Evolutionary conservation across 2,797 vertebrate species (phyloP).

Genomic region (Lagocephalus sceleratus): DNA sequence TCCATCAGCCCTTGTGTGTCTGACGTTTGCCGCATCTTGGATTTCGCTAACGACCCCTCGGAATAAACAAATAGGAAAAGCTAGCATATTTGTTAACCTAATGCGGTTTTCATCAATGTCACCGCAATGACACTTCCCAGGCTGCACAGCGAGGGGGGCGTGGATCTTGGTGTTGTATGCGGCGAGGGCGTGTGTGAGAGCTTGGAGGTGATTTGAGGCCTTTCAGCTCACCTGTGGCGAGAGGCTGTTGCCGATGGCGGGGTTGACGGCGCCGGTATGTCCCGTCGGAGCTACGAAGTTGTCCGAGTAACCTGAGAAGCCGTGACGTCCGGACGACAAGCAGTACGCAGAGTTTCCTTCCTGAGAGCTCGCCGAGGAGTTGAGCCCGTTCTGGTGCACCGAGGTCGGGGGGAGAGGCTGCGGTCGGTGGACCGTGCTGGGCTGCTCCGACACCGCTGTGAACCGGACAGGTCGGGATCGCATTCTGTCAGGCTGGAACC

Average conservation of each 20-base stretch:
- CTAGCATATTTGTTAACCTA: conserved; percentile 52
- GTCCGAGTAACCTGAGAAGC: conserved; percentile 98
- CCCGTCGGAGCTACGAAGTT: conserved; percentile 88
- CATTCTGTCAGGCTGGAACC: background rate
- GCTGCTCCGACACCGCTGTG: conserved; percentile 68
- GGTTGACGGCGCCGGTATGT: conserved; percentile 88
- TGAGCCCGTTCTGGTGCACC: conserved; percentile 85
- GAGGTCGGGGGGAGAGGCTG: conserved; percentile 97
- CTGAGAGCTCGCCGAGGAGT: conserved; percentile 82
- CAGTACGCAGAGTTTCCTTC: conserved; percentile 90
- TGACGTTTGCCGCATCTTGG: conserved; percentile 60
- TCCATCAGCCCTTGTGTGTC: conserved; percentile 53
- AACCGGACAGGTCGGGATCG: conserved; percentile 14
- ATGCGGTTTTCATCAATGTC: conserved; percentile 64
- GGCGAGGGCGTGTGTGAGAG: too few relatives aligned
- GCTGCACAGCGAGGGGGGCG: conserved; percentile 23
- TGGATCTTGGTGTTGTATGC: conserved; percentile 13
- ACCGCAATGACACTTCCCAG: conserved; percentile 34
- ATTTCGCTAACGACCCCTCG: conserved; percentile 61
- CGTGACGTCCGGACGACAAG: conserved; percentile 87
- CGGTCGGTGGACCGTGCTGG: conserved; percentile 92
- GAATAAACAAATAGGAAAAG: conserved; percentile 67
- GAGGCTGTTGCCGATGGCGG: conserved; percentile 93
- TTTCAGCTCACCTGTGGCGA: conserved; percentile 88
- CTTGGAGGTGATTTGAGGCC: background rate